Evolutionary conservation across 2,113 vertebrate genomes (phyloP), one percentile per base, ranked within the genome.

Genomic region (Cebus imitator): DNA sequence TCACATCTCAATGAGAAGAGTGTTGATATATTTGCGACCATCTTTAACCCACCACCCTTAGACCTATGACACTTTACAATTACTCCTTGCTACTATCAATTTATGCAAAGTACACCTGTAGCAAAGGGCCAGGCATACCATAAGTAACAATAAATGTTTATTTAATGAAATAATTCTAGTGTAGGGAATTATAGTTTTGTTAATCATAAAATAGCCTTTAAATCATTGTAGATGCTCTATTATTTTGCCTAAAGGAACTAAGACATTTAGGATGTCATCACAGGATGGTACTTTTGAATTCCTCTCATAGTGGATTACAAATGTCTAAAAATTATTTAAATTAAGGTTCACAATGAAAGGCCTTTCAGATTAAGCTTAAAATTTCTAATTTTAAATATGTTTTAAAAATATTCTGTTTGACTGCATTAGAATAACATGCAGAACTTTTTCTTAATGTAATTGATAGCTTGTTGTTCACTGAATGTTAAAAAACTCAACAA

Each of bases 401-500:
- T 45, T 2, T 2, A 61, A 40, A 97, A 96, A 73, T 35, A 45
- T 70, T 89, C 72, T 68, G 45, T 18, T 23, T 61, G 2, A 84
- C 91, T 73, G 6, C 23, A 70, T 87, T 0, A 85, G 0, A 85
- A 0, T 78, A 88, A 37, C 48, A 8, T 94, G 23, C 50, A 90
- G 66, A 7, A 13, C 21, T 95, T 93, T 81, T 85, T 80, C 9
- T 27, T 90, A 79, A 70, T 73, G 9, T 45, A 97, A 97, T 52
- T 92, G 83, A 86, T 82, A 96, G 90, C 83, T 90, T 80, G 35
- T 55, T 0, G 0, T 61, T 64, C 48, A 88, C 10, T 35, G 66
- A 87, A 87, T 94, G 90, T 97, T 91, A 98, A 90, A 35, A 35
- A 97, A 90, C 57, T 96, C 48, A 75, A 18, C 12, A 45, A 45